A percentile compares a stretch with the other conserved stretches of the same genome.
Conservation (phyloP, 2,113 vertebrate genomes). For the Cephalopterus ornatus region DNA sequence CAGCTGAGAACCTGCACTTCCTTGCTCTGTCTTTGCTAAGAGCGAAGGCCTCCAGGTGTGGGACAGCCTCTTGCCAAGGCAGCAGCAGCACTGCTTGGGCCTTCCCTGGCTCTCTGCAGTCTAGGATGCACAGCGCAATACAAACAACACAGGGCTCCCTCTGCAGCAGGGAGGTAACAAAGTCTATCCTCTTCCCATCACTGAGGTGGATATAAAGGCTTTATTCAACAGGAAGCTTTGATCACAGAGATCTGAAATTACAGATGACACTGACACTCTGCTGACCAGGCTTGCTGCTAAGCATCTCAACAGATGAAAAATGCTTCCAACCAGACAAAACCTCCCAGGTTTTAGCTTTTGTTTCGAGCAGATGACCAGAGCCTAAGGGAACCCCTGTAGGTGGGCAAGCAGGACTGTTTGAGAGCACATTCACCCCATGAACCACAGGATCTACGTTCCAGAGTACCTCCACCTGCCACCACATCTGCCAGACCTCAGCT, state of each 20-base stretch:
- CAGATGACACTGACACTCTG: background rate
- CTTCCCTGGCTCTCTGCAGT: background rate
- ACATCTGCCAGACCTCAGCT: background rate
- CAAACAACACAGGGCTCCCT: background rate
- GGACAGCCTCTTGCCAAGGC: background rate
- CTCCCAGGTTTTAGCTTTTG: background rate
- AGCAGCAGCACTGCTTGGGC: background rate
- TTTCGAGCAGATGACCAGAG: background rate
- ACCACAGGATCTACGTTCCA: background rate
- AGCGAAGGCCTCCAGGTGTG: background rate
- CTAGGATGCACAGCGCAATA: background rate
- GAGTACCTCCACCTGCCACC: background rate
- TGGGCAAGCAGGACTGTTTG: background rate
- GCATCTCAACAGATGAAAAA: background rate
- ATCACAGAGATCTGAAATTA: background rate
- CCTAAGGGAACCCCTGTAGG: fast-evolving
- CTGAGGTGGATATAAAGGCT: background rate
- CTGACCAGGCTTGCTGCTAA: background rate
- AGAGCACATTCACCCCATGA: background rate
- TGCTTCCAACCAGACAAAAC: background rate
- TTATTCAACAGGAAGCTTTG: background rate
- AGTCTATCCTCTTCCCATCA: background rate
- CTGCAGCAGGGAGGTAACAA: background rate
- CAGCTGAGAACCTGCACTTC: background rate
- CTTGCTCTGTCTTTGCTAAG: background rate